Conservation (phyloP, 2,888 invertebrate genomes). For the Heteromyza rotundicornis region DNA sequence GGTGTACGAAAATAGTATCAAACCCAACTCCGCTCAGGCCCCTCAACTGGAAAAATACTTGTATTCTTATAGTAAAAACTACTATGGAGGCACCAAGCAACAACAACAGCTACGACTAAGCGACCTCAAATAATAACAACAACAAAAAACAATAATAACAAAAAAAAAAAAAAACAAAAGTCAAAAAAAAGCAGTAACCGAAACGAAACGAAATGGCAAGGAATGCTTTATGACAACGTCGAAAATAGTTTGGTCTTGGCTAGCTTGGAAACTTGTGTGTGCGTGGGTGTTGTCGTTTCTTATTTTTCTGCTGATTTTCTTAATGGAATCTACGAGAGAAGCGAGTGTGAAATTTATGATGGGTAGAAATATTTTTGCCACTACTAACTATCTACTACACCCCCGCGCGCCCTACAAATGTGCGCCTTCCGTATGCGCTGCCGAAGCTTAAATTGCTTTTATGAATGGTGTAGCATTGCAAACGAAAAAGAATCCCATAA, state of each 20-base stretch:
- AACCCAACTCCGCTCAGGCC: too few species aligned
- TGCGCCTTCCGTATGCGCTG: neutral
- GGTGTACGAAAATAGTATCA: neutral
- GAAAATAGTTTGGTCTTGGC: neutral
- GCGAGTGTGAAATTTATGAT: conserved; percentile 53
- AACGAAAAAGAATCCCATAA: neutral
- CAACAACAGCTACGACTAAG: too few species aligned
- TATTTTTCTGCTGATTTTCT: conserved; percentile 44
- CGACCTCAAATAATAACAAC: too few species aligned
- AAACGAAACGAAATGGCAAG: too few species aligned
- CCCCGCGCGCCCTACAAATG: neutral
- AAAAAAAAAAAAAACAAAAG: too few species aligned
- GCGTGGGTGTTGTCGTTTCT: neutral
- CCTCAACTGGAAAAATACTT: neutral
- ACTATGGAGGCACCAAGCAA: too few species aligned
- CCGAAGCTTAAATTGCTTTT: too few species aligned
- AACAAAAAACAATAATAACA: too few species aligned
- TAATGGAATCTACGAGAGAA: conserved; percentile 57
- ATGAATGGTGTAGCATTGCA: too few species aligned
- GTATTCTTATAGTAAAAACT: neutral
- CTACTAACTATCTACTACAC: too few species aligned
- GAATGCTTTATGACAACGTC: neutral
- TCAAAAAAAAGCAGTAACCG: too few species aligned
- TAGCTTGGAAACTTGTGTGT: neutral
- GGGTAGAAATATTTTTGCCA: conserved; percentile 27